Percentiles rank a stretch among this genome's conserved stretches.
Conservation (phyloP, 2,797 vertebrate genomes). For the Monodelphis domestica region DNA sequence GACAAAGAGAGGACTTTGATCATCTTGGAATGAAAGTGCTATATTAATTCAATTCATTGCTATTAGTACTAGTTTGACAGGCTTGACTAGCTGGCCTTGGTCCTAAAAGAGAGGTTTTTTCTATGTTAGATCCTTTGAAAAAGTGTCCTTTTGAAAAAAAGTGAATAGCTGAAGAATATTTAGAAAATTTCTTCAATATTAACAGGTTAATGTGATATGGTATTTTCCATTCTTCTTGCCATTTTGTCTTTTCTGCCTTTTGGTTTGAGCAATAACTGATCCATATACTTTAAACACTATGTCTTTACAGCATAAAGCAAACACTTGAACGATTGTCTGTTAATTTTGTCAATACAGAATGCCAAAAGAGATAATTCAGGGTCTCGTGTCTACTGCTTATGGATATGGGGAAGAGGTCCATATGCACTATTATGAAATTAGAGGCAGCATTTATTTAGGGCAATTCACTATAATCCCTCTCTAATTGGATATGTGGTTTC, state of each 20-base stretch:
- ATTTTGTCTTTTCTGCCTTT: background rate
- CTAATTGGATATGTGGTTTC: background rate
- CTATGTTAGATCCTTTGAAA: too few species aligned
- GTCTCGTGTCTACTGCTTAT: background rate
- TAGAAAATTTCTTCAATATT: too few species aligned
- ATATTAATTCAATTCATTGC: too few species aligned
- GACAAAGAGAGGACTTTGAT: too few species aligned
- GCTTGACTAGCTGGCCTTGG: too few species aligned
- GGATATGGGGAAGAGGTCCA: background rate
- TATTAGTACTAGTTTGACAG: too few species aligned
- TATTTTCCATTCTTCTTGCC: background rate
- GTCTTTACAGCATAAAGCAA: background rate
- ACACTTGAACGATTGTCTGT: background rate
- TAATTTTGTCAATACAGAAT: background rate
- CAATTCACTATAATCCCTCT: background rate
- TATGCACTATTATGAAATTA: background rate
- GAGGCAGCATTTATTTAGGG: background rate
- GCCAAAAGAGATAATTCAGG: background rate
- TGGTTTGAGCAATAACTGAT: background rate
- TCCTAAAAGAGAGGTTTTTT: too few species aligned
- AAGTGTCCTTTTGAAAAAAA: too few species aligned
- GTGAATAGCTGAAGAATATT: too few species aligned
- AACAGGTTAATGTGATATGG: too few species aligned
- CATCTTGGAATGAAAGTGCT: too few species aligned
- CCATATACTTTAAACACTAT: background rate